phyloP scores from a whole-genome alignment of 2,888 invertebrate genomes.

The Parelbella ahira region DNA sequence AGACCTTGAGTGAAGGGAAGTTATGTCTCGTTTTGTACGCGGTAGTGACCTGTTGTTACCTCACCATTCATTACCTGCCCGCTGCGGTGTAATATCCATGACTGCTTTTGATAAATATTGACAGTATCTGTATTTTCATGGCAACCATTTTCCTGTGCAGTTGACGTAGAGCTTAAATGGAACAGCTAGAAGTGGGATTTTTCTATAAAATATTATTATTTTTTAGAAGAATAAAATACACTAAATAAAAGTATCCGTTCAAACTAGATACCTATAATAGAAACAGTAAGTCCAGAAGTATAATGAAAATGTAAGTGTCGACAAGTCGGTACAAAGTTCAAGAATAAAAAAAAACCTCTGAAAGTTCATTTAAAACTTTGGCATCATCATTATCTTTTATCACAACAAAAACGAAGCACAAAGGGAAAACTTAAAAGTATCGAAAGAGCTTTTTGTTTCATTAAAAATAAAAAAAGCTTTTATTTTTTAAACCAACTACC shows the following conservation, averaged over 20 bases:
- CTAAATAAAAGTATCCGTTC: too few relatives aligned
- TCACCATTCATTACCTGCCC: slow-evolving; percentile 14
- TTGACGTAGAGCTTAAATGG: too few relatives aligned
- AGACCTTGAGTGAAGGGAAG: slow-evolving; percentile 38
- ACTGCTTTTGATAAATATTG: slow-evolving; percentile 8
- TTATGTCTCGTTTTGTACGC: slow-evolving; percentile 31
- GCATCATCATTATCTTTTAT: slow-evolving; percentile 57
- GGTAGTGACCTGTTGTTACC: slow-evolving; percentile 19
- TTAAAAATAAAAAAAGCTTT: slow-evolving; percentile 50
- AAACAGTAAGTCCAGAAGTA: too few relatives aligned
- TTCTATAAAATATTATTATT: too few relatives aligned
- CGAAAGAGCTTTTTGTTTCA: slow-evolving; percentile 56
- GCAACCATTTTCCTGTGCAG: neutral
- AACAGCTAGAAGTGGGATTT: too few relatives aligned
- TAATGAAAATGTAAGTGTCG: too few relatives aligned
- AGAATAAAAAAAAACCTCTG: too few relatives aligned
- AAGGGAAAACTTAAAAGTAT: slow-evolving; percentile 46
- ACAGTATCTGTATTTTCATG: slow-evolving; percentile 1
- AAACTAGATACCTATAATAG: too few relatives aligned
- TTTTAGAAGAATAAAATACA: too few relatives aligned
- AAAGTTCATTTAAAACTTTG: slow-evolving; percentile 34
- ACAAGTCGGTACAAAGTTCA: too few relatives aligned
- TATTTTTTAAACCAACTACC: slow-evolving; percentile 68
- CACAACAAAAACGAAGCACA: slow-evolving; percentile 47
- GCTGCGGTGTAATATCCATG: slow-evolving; percentile 11